Base-by-base conservation (phyloP, 2,888 invertebrate species). In the Odontomyia ornata region DNA sequence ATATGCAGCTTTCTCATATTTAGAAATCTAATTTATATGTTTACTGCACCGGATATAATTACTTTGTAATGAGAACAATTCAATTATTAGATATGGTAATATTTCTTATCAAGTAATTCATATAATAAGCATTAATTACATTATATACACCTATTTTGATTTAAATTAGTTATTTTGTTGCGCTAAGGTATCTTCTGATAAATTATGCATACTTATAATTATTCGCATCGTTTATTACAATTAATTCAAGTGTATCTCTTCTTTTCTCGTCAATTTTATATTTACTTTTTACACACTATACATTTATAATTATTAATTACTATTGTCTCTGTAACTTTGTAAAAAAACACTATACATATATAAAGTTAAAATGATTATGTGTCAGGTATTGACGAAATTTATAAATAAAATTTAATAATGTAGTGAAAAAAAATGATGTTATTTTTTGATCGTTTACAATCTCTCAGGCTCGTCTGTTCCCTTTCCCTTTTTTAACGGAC, bases 381-480 rank as follows among this genome's bases (percentile, higher is more conserved):
- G 71, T 71, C 71, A 71, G 47, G 18, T 67, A 67, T 27, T 71
- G 71, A 71, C 71, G 52, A 71, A 71, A 71, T 71, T 71, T 71
- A 71, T 71, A 71, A 71, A 71, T 71, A 71, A 71, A 71, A 47
- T n/a, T 71, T n/a, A 71, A 71, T 71, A 52, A 71, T 71, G 71
- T 71, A 71, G 71, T 47, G 71, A 71, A 71, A 71, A 71, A 47
- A 71, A 47, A 11, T 64, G 1, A 2, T 64, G 64, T 64, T 36
- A 36, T 36, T 36, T 36, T 36, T 36, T n/a, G n/a, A n/a, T n/a
- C n/a, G n/a, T n/a, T n/a, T n/a, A n/a, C n/a, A n/a, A n/a, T n/a
- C n/a, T n/a, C n/a, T n/a, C n/a, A n/a, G n/a, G n/a, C n/a, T n/a
- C n/a, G n/a, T n/a, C n/a, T n/a, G n/a, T n/a, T n/a, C n/a, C n/a